phyloP scores from a whole-genome alignment of 2,888 invertebrate species.

The Lamellibrachia satsuma region DNA sequence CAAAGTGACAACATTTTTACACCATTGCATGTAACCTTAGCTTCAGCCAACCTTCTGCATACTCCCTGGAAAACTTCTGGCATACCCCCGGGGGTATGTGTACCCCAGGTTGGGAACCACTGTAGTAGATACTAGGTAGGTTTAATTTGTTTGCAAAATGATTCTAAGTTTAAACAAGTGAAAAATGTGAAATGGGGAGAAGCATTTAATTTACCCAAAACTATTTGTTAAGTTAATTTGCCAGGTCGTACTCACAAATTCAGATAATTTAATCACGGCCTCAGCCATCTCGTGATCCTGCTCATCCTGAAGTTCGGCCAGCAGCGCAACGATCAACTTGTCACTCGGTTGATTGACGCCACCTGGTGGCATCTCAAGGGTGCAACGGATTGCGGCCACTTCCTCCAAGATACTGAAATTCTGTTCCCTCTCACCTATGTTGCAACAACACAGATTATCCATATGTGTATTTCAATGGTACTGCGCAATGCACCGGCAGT shows the following conservation, averaged over 20 bases:
- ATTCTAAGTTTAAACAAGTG: too few relatives aligned
- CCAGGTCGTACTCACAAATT: conserved; percentile 33
- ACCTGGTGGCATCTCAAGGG: conserved; percentile 39
- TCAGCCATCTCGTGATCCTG: conserved; percentile 54
- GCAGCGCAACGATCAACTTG: conserved; percentile 33
- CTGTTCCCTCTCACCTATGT: conserved; percentile 54
- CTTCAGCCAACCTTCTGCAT: too few relatives aligned
- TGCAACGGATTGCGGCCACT: conserved; percentile 55
- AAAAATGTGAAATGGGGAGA: too few relatives aligned
- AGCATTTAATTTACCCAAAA: too few relatives aligned
- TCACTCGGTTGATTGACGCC: neutral
- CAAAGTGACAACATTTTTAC: too few relatives aligned
- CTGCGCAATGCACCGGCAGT: neutral
- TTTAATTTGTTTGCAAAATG: too few relatives aligned
- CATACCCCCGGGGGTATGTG: too few relatives aligned
- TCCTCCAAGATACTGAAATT: conserved; percentile 56
- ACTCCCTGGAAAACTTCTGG: too few relatives aligned
- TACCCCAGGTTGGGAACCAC: too few relatives aligned
- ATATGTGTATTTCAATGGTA: neutral
- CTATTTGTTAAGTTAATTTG: too few relatives aligned
- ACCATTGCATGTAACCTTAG: too few relatives aligned
- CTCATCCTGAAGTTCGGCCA: conserved; percentile 53
- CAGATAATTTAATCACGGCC: conserved; percentile 42
- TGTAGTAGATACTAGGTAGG: too few relatives aligned
- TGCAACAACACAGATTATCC: neutral